phyloP scores from a whole-genome alignment of 2,797 vertebrate genomes.

The Rhinella marina region DNA sequence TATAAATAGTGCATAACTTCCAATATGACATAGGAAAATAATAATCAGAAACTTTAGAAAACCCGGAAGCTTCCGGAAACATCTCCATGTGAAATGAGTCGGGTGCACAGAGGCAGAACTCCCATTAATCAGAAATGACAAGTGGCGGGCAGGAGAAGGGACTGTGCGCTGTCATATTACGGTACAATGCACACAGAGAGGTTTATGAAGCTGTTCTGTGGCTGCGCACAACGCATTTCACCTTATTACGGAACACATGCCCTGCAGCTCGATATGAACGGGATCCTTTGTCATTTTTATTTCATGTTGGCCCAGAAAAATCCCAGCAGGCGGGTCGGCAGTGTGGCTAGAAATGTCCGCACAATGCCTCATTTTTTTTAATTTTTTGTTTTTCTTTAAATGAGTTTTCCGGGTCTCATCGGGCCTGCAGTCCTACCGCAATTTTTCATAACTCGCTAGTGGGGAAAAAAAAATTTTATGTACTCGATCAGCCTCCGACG shows the following conservation, averaged over 20 bases:
- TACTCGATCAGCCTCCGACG: no score
- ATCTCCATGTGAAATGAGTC: neutral
- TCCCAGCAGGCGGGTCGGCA: no score
- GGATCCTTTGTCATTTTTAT: neutral
- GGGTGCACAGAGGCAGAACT: neutral
- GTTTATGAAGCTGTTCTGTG: neutral
- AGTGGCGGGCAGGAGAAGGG: neutral
- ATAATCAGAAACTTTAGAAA: neutral
- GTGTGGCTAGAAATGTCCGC: no score
- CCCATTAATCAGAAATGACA: conserved; percentile 33
- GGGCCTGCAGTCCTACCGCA: no score
- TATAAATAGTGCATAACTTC: neutral
- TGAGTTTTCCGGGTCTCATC: no score
- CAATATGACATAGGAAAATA: no score
- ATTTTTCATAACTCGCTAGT: no score
- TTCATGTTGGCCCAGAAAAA: no score
- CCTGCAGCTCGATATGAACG: neutral
- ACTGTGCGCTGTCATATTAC: neutral
- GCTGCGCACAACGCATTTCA: neutral
- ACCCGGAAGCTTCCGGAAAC: neutral
- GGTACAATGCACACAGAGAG: neutral
- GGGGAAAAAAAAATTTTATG: no score
- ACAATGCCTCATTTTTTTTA: no score
- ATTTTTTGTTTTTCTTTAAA: no score
- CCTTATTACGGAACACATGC: neutral